Percentiles rank a stretch among this genome's conserved stretches.
phyloP scores from a whole-genome alignment of 2,888 invertebrate species.

The Amblyteles armatorius region DNA sequence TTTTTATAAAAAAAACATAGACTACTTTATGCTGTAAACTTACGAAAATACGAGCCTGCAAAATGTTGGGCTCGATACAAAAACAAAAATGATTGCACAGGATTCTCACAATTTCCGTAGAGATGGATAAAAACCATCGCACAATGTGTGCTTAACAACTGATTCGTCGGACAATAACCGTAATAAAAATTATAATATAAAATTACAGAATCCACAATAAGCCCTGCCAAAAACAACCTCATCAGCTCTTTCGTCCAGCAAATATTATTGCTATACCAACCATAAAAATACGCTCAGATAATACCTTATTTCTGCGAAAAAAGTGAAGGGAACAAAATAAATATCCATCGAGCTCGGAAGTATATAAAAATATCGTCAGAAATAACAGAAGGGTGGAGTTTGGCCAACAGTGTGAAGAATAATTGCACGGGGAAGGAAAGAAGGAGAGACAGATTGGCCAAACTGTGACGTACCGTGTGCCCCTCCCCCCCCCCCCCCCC shows the following conservation, averaged over 20 bases:
- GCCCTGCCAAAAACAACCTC: neutral
- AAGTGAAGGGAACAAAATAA: neutral
- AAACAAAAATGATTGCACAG: neutral
- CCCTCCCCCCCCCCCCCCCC: neutral
- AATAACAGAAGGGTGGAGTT: constrained; percentile 11
- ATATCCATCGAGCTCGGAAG: neutral
- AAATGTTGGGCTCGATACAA: neutral
- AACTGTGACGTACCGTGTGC: constrained; percentile 72
- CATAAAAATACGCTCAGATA: neutral
- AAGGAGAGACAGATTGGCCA: constrained; percentile 57
- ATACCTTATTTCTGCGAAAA: neutral
- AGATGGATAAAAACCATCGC: neutral
- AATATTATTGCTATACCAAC: neutral
- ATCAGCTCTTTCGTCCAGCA: neutral
- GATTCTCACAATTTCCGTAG: neutral
- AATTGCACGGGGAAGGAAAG: constrained; percentile 29
- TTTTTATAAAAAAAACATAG: neutral
- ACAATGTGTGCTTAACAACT: neutral
- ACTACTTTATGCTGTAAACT: neutral
- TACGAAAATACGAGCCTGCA: neutral
- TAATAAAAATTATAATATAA: neutral
- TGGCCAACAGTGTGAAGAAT: constrained; percentile 19
- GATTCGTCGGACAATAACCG: too few relatives aligned
- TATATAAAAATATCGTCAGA: constrained; percentile 30
- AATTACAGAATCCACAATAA: neutral